A percentile compares a stretch with the other conserved stretches of the same genome.
phyloP scores from a whole-genome alignment of 1,140 invertebrate species.

The Drosophila ambigua region DNA sequence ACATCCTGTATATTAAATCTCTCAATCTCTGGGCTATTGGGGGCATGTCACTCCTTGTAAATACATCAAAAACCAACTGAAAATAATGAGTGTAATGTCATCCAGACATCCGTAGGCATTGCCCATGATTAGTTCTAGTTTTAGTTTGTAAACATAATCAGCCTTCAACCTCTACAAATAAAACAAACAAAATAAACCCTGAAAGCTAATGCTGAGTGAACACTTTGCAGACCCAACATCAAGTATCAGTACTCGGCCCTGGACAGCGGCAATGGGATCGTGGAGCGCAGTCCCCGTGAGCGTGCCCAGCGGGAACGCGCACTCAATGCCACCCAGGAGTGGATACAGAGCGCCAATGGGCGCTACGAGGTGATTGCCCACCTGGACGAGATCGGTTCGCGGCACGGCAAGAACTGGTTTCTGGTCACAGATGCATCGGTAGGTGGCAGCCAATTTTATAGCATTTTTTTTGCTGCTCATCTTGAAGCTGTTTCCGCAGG shows the following conservation, averaged over 20 bases:
- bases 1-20: constrained; percentile 2
- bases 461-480: background rate
- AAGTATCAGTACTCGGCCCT: constrained; percentile 89
- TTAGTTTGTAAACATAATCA: constrained; percentile 21
- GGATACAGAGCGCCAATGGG: constrained; percentile 86
- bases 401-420: constrained; percentile 95
- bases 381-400: constrained; percentile 91
- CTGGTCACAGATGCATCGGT: constrained; percentile 89
- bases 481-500: constrained; percentile 34
- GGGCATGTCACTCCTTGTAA: constrained; percentile 14
- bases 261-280: constrained; percentile 85
- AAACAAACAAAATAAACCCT: background rate
- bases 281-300: constrained; percentile 88
- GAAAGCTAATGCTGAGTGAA: background rate
- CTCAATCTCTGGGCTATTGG: no score
- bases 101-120: constrained; percentile 10
- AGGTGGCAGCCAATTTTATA: background rate
- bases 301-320: constrained; percentile 87
- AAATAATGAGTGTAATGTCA: constrained; percentile 17
- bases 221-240: constrained; percentile 75
- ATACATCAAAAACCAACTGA: constrained; percentile 18
- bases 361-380: constrained; percentile 91
- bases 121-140: constrained; percentile 27
- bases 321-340: constrained; percentile 87
- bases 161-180: constrained; percentile 13